A percentile compares a stretch with the other conserved stretches of the same genome.
phyloP scores from a whole-genome alignment of 2,888 invertebrate species.

The Hoplodrina blanda region DNA sequence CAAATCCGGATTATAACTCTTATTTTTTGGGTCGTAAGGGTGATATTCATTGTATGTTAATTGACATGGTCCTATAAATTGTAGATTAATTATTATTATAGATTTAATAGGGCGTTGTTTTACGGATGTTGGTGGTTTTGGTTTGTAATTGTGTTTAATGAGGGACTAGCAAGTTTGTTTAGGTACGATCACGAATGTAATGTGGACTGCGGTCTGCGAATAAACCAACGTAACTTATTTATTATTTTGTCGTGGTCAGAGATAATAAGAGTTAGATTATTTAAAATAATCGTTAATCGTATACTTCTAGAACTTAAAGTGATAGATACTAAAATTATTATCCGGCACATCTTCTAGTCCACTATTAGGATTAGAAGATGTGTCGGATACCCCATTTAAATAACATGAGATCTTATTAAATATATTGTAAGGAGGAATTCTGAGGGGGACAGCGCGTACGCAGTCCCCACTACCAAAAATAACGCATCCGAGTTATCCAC shows the following conservation, averaged over 20 bases:
- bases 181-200: slow-evolving; percentile 38
- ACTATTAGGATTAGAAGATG: no score
- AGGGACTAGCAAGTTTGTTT: slow-evolving; percentile 42
- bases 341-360: no score
- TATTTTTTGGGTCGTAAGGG: slow-evolving; percentile 44
- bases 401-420: no score
- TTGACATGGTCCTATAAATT: slow-evolving; percentile 66
- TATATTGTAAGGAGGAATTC: no score
- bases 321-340: no score
- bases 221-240: slow-evolving; percentile 12
- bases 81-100: slow-evolving; percentile 73
- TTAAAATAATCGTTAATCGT: slow-evolving; percentile 8
- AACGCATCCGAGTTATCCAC: no score
- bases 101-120: slow-evolving; percentile 66
- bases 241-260: not conserved
- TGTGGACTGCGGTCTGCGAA: slow-evolving; percentile 35
- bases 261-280: slow-evolving; percentile 12
- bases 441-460: slow-evolving; percentile 41
- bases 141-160: slow-evolving; percentile 42
- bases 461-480: no score
- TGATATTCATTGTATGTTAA: slow-evolving; percentile 40
- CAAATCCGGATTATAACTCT: slow-evolving; percentile 57
- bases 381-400: no score
- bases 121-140: slow-evolving; percentile 63
- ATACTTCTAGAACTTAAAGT: not conserved